Base-by-base conservation (phyloP, 2,888 invertebrate species). In the Onthophagus sagittarius region DNA sequence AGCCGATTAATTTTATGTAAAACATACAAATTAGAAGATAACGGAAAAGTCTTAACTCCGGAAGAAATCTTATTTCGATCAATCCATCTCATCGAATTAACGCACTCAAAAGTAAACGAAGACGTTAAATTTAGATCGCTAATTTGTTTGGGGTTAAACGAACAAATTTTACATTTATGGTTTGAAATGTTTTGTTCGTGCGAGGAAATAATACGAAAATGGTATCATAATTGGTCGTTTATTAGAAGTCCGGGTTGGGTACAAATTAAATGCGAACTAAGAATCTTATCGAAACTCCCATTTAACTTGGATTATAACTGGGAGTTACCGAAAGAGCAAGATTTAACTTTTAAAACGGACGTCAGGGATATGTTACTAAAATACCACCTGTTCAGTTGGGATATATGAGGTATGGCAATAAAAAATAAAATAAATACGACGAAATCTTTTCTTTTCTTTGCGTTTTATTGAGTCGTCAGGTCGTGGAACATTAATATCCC, bases 191-290 rank as follows among this genome's bases (percentile, higher is more conserved):
- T 39, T 62, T 73, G 65, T 23, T 73, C 70, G 2, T 73, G 71
- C 7, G 53, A 71, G 5, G 67, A 71, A 31, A 67, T 73, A 2
- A 7, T 71, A 4, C 15, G 32, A 11, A 73, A 67, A 14, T 73
- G 73, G 73, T 73, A 73, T 53, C 65, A 73, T 31, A 64, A 64
- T 0, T 73, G 73, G 73, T 70, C 73, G 15, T 65, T 73, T 0
- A 32, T 73, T 5, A 64, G 71, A 9, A 73, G 32, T 14, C 7
- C 7, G 0, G 67, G 71, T 53, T 71, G 73, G 62, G 11, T 11
- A 5, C 64, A 73, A 31, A 62, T 67, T 23, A 67, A 65, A n/a
- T 23, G 15, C 67, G 64, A 70, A 70, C 32, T 73, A 14, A 62
- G 2, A 39, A 13, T 71, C 5, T 62, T 73, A 32, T 64, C 62